A percentile compares a stretch with the other conserved stretches of the same genome.
phyloP scores from a whole-genome alignment of 2,797 vertebrate genomes.

The Cottoperca gobio region DNA sequence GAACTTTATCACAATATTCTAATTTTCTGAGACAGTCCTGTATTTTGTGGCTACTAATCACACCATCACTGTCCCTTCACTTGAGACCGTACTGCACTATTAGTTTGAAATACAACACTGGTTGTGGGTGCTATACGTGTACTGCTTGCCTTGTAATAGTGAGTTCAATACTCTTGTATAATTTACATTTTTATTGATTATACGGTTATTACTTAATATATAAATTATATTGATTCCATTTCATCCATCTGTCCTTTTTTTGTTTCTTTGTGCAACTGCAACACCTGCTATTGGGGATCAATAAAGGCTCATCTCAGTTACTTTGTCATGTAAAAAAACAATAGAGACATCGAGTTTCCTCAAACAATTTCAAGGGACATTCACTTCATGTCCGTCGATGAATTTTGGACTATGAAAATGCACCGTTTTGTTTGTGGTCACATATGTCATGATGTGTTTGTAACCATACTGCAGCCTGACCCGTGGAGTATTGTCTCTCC shows the following conservation, averaged over 20 bases:
- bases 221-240: background rate
- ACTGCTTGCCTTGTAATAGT: background rate
- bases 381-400: background rate
- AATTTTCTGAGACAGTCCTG: no score
- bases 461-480: slow-evolving; percentile 27
- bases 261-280: background rate
- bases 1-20: no score
- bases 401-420: slow-evolving; percentile 12
- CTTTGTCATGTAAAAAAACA: background rate
- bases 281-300: background rate
- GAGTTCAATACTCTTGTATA: background rate
- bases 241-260: background rate
- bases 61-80: background rate
- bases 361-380: background rate
- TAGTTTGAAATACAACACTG: background rate
- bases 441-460: slow-evolving; percentile 21
- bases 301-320: background rate
- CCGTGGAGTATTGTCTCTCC: slow-evolving; percentile 24
- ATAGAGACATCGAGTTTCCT: background rate
- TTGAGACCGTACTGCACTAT: background rate
- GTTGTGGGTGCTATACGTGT: background rate
- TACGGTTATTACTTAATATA: background rate
- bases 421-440: slow-evolving; percentile 19
- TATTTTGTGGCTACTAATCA: background rate
- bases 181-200: background rate